These are phyloP conservation scores for Acrossocheilus fasciatus DNA, from an alignment of 2,797 vertebrate species.

Conservation along the genomic window DNA sequence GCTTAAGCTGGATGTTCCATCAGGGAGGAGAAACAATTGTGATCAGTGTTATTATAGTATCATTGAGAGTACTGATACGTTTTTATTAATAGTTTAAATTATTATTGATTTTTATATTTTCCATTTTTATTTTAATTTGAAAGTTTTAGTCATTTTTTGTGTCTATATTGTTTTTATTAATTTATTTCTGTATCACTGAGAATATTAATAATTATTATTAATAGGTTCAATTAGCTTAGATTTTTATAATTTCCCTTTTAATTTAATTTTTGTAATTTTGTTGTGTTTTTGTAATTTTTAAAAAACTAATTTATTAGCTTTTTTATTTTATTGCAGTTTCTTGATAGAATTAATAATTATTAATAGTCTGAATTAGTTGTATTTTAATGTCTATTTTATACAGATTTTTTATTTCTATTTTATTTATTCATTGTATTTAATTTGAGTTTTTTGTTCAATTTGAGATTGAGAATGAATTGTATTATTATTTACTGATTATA, in stretches of 20 bases:
- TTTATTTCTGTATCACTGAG: no score
- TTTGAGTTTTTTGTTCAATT: background rate
- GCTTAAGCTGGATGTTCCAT: background rate
- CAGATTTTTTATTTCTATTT: no score
- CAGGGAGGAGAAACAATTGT: background rate
- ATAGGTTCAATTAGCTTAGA: no score
- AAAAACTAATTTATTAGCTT: background rate
- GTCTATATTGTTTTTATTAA: no score
- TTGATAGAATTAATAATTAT: background rate
- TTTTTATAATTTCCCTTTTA: background rate
- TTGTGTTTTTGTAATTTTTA: background rate
- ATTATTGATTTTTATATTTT: background rate
- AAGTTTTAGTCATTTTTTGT: background rate
- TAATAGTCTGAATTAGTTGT: background rate
- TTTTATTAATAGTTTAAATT: background rate
- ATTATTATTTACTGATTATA: background rate
- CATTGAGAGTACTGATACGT: background rate
- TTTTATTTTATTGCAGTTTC: background rate
- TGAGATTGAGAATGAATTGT: background rate
- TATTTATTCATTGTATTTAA: background rate
- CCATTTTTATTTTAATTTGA: no score
- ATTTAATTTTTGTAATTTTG: background rate
- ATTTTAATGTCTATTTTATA: background rate
- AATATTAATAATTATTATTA: no score
- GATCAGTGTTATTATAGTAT: background rate